A percentile compares a stretch with the other conserved stretches of the same genome.
Conservation (phyloP, 2,888 invertebrate species). For the Cephus runcator region DNA sequence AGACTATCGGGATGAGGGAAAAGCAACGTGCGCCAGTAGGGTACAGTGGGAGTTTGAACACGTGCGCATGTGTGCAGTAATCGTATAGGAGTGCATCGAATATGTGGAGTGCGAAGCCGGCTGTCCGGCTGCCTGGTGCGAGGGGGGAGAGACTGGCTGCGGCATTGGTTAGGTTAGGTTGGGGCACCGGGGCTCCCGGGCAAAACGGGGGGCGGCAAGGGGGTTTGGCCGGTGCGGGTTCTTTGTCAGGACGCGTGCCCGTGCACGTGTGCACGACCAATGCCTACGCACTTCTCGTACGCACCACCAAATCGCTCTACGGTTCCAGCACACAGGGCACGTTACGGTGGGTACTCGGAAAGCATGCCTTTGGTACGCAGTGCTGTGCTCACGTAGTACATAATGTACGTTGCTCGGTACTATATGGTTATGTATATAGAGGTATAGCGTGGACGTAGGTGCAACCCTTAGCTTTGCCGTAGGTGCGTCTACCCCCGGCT, state of each 20-base stretch:
- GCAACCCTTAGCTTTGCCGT: not conserved
- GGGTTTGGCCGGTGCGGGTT: conserved; percentile 56
- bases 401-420: not conserved
- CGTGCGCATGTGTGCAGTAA: conserved; percentile 17
- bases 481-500: not conserved
- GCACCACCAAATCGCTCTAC: conserved; percentile 25
- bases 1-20: not conserved
- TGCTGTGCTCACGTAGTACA: not conserved
- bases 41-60: conserved; percentile 28
- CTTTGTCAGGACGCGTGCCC: conserved; percentile 64
- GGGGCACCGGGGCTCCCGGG: conserved; percentile 29
- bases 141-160: conserved; percentile 25
- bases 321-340: not conserved
- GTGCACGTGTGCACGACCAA: conserved; percentile 64
- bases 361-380: not conserved
- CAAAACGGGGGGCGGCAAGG: conserved; percentile 22
- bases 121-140: conserved; percentile 19
- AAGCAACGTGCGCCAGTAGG: conserved; percentile 10
- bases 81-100: conserved; percentile 23
- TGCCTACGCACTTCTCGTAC: conserved; percentile 55
- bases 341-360: not conserved
- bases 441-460: not conserved
- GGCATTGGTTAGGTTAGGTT: conserved; percentile 34
- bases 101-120: not conserved
- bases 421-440: not conserved